These are phyloP conservation scores for Leptestheria dahalacensis DNA, from an alignment of 1,140 invertebrate species.

Conservation along the genomic window DNA sequence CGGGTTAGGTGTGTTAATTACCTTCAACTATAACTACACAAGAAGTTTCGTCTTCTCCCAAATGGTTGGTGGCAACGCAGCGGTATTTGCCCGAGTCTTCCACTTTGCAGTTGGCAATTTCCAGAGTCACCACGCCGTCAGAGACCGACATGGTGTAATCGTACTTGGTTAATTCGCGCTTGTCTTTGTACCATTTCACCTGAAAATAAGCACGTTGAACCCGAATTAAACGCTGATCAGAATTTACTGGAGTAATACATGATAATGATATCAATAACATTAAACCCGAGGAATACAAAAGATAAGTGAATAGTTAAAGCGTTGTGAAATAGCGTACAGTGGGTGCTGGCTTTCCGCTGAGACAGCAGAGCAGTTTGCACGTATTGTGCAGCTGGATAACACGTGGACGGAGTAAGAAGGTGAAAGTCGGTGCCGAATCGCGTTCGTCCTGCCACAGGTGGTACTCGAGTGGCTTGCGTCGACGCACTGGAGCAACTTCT, in stretches of 20 bases:
- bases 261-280: too few relatives aligned
- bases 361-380: constrained; percentile 92
- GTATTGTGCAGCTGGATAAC: constrained; percentile 86
- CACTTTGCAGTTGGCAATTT: constrained; percentile 85
- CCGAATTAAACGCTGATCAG: neutral
- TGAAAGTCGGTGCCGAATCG: constrained; percentile 83
- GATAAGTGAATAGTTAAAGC: neutral
- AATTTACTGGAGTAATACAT: neutral
- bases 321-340: constrained; percentile 41
- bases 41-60: constrained; percentile 85
- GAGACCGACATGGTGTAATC: constrained; percentile 76
- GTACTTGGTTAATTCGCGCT: constrained; percentile 71
- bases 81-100: constrained; percentile 92
- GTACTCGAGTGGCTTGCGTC: constrained; percentile 63
- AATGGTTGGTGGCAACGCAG: constrained; percentile 77
- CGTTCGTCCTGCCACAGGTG: constrained; percentile 77
- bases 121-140: constrained; percentile 89
- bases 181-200: constrained; percentile 83
- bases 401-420: constrained; percentile 90
- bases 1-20: constrained; percentile 27
- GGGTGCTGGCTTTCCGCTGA: constrained; percentile 83
- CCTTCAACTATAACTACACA: constrained; percentile 96
- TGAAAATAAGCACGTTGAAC: constrained; percentile 23
- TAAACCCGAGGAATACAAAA: too few relatives aligned
- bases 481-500: constrained; percentile 47